Evolutionary conservation across 37 sponge, comb jelly and placozoan species (phyloP), one percentile per base, ranked within the genome.

Genomic region (Spongilla lacustris): DNA sequence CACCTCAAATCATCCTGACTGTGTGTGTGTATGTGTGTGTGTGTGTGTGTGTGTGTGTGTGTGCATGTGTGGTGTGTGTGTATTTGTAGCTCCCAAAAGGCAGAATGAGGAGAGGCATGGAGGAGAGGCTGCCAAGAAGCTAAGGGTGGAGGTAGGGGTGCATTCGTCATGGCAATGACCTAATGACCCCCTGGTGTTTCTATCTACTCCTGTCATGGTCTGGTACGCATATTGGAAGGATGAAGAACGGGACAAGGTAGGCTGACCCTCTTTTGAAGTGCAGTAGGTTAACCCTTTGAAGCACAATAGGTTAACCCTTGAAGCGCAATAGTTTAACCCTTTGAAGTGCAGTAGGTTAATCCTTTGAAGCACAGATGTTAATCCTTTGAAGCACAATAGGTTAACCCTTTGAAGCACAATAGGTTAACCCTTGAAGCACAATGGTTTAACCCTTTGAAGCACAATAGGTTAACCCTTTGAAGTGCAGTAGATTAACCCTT

Each of bases 61-160:
- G 41, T 41, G 41, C 6, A 6, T 41, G 41, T 41, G 41, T 41
- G 41, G 41, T 41, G 25, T 38, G 23, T 24, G 19, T 83, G 46
- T 46, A 2, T 31, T 29, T 24, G 22, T 71, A 94, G 94, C 88
- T 81, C 82, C 91, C 30, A 94, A 94, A 73, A 83, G 94, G 50
- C 38, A 75, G 22, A 81, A 81, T 66, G 88, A 89, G 9, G 94
- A 94, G 36, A 32, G 69, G 9, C 86, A 67, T 4, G 41, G 3
- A 9, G 26, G 34, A 35, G 92, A 91, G 6, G 82, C 78, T 1
- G 88, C 73, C 30, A 95, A 95, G 82, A 85, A 84, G 69, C 93
- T 90, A 35, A 74, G 83, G 74, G 35, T 91, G 23, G 87, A 91
- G 83, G 92, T 87, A 68, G 17, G 38, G 28, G 33, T 71, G 6